These are phyloP conservation scores for Crotalus horridus DNA, from an alignment of 2,113 vertebrate genomes.

Conservation along the genomic window DNA sequence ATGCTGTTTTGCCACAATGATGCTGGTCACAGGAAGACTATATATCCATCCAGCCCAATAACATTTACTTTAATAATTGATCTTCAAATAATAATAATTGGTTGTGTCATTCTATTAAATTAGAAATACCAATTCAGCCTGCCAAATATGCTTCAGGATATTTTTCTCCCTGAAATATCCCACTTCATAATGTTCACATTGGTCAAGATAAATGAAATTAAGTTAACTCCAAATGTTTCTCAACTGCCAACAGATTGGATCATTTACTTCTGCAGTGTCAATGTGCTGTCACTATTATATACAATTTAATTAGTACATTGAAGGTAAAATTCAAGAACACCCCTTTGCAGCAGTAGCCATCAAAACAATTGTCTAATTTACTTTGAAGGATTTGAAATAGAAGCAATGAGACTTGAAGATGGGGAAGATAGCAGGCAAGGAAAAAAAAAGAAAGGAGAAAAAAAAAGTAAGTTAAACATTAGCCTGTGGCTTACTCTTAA, in stretches of 20 bases:
- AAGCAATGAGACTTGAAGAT: constrained; percentile 4
- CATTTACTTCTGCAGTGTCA: constrained; percentile 32
- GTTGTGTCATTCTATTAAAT: neutral
- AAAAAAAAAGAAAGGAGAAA: neutral
- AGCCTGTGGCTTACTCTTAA: neutral
- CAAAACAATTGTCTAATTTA: constrained; percentile 33
- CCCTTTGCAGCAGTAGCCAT: constrained; percentile 26
- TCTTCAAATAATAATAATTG: neutral
- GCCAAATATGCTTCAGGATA: neutral
- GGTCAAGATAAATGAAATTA: constrained; percentile 38
- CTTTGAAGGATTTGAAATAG: constrained; percentile 30
- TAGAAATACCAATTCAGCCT: neutral
- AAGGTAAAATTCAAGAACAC: constrained; percentile 32
- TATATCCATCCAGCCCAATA: neutral
- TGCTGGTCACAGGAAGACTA: neutral
- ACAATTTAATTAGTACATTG: constrained; percentile 37
- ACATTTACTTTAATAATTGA: neutral
- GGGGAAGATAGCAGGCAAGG: neutral
- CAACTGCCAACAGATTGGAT: constrained; percentile 21
- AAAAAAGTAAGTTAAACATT: neutral
- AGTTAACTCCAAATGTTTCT: constrained; percentile 3
- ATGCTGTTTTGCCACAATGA: neutral
- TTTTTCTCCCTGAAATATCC: neutral
- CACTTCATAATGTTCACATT: constrained; percentile 20
- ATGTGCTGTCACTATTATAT: constrained; percentile 26